Evolutionary conservation across 2,888 invertebrate genomes (phyloP).

Genomic region (Caenorhabditis sp.): DNA sequence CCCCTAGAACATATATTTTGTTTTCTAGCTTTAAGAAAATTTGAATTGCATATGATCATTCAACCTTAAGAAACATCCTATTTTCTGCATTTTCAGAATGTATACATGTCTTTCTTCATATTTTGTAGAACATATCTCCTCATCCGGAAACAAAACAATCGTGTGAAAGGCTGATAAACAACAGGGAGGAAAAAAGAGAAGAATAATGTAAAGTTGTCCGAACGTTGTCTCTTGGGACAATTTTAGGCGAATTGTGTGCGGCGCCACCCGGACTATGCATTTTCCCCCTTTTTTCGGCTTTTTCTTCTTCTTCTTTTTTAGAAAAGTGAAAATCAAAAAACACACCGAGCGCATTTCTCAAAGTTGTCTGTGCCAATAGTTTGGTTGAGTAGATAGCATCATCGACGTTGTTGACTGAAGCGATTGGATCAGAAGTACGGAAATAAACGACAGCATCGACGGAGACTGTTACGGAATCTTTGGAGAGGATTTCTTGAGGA

Average conservation of each 20-base stretch:
- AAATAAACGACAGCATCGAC: conserved; percentile 70
- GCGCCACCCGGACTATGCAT: background rate
- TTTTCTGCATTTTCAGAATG: no score
- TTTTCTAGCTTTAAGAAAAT: no score
- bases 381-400: conserved; percentile 80
- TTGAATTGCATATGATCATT: no score
- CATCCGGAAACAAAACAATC: background rate
- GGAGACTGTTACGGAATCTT: conserved; percentile 70
- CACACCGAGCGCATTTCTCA: conserved; percentile 81
- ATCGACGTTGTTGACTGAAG: conserved; percentile 72
- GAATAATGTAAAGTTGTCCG: background rate
- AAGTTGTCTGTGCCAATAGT: conserved; percentile 74
- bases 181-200: background rate
- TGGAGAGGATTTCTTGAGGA: conserved; percentile 71
- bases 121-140: no score
- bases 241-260: background rate
- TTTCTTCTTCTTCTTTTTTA: background rate
- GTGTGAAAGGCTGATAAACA: background rate
- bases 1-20: no score
- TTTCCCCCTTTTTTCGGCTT: no score
- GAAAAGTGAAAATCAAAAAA: conserved; percentile 1
- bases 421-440: conserved; percentile 67
- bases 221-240: background rate
- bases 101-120: no score
- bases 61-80: no score